Percentiles rank a stretch among this genome's conserved stretches.
These are phyloP conservation scores for Galleria mellonella DNA, from an alignment of 1,140 invertebrate species.

Conservation along the genomic window DNA sequence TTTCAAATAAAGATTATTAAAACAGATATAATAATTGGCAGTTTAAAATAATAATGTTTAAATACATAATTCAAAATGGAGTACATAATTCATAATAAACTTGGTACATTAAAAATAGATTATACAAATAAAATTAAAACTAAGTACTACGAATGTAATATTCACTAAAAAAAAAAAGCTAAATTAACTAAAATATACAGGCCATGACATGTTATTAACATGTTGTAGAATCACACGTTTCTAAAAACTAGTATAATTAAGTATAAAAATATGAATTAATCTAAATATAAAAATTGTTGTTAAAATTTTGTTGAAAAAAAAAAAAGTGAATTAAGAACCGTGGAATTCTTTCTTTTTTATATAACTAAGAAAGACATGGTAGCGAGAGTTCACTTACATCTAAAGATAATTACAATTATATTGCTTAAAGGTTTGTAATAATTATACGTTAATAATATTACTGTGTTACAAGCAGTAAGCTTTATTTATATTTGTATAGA, in stretches of 20 bases:
- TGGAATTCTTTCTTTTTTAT: slow-evolving; percentile 1
- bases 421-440: slow-evolving; percentile 52
- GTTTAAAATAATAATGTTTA: slow-evolving; percentile 29
- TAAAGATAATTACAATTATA: slow-evolving; percentile 53
- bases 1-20: slow-evolving; percentile 61
- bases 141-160: slow-evolving; percentile 21
- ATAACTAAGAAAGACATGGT: slow-evolving; percentile 31
- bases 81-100: slow-evolving; percentile 34
- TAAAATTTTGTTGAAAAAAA: not conserved
- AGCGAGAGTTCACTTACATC: slow-evolving; percentile 29
- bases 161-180: slow-evolving; percentile 14
- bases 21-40: slow-evolving; percentile 54
- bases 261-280: slow-evolving; percentile 2
- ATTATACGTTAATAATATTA: slow-evolving; percentile 26
- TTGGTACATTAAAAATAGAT: slow-evolving; percentile 31
- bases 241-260: slow-evolving; percentile 15
- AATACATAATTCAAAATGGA: slow-evolving; percentile 25
- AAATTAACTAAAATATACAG: slow-evolving; percentile 56
- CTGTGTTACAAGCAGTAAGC: slow-evolving; percentile 40
- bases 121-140: slow-evolving; percentile 16
- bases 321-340: not conserved
- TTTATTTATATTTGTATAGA: slow-evolving; percentile 18
- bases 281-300: not conserved
- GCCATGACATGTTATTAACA: slow-evolving; percentile 39
- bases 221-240: slow-evolving; percentile 28